phyloP scores from a whole-genome alignment of 2,113 vertebrate genomes.

The Sapayoa aenigma region DNA sequence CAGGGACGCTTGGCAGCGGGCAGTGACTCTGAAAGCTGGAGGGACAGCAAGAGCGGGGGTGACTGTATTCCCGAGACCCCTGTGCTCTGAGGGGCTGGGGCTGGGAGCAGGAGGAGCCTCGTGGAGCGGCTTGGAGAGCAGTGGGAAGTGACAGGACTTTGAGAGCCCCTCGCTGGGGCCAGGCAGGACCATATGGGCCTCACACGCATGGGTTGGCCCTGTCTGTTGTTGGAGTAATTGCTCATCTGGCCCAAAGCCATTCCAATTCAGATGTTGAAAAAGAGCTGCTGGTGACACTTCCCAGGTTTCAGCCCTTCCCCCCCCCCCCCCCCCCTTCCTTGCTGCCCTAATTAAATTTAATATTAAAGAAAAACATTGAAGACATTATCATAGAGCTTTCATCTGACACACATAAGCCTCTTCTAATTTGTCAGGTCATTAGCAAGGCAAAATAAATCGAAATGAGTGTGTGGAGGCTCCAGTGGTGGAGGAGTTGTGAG shows the following conservation, averaged over 20 bases:
- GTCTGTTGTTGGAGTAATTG: slow-evolving; percentile 20
- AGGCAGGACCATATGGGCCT: slow-evolving; percentile 21
- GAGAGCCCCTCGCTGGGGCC: not conserved
- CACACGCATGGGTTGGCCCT: not conserved
- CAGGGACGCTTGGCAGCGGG: not conserved
- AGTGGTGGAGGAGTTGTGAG: not conserved
- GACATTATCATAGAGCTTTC: not conserved
- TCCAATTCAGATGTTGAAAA: slow-evolving; percentile 12
- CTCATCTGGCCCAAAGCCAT: slow-evolving; percentile 39
- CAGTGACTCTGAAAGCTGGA: not conserved
- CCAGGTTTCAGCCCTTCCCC: not conserved
- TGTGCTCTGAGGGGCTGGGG: not conserved
- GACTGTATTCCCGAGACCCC: not conserved
- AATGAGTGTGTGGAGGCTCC: not conserved
- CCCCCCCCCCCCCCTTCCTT: not conserved
- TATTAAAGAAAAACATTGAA: slow-evolving; percentile 16
- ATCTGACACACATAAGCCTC: not conserved
- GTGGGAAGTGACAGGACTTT: not conserved
- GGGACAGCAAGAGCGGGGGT: not conserved
- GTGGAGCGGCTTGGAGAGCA: not conserved
- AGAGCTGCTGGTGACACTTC: slow-evolving; percentile 26
- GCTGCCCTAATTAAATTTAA: slow-evolving; percentile 42
- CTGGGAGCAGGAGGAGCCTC: not conserved
- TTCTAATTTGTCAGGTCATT: not conserved
- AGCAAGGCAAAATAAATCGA: not conserved